Base-by-base conservation (phyloP, 1,140 invertebrate species). In the Pogonognathellus flavescens region DNA sequence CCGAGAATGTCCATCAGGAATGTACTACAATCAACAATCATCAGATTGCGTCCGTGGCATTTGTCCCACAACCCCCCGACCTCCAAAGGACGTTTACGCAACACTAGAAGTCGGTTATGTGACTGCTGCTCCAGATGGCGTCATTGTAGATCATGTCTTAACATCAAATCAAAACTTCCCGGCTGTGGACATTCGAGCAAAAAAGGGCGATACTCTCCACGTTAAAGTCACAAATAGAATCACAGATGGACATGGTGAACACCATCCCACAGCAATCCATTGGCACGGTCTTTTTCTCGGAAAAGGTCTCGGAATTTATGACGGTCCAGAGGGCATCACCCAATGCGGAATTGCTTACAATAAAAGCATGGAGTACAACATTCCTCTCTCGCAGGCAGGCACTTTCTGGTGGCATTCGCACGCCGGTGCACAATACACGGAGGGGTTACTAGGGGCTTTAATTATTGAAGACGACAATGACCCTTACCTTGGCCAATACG, bases 331-430 rank as follows among this genome's bases (percentile, higher is more conserved):
- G 16, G 22, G 72, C 49, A 70, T 87, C 1, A 84, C 86, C 1
- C 86, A 87, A 70, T 87, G 86, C 25, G 66, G 59, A 25, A 80
- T 85, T 22, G 52, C 53, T 0, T 60, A 76, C 20, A 62, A 76
- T 2, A 22, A 14, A 52, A 14, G 41, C 0, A 80, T 72, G 60
- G n/a, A 22, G 13, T 87, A 87, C 72, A 50, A 50, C 11, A 84
- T 87, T 18, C 6, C 16, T 6, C 14, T 85, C 11, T 1, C 18
- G 1, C 86, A 83, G 57, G 16, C 82, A 5, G 84, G 84, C 18
- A 85, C 86, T n/a, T 84, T 84, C 18, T 85, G 86, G 86, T 87
- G 81, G 60, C 86, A 87, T 22, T 83, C 84, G 18, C 86, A 87
- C 66, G 22, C 14, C 6, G 52, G 31, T n/a, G 20, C 3, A 11